A percentile compares a stretch with the other conserved stretches of the same genome.
phyloP scores from a whole-genome alignment of 2,113 vertebrate genomes.

The Pterophyllum scalare region DNA sequence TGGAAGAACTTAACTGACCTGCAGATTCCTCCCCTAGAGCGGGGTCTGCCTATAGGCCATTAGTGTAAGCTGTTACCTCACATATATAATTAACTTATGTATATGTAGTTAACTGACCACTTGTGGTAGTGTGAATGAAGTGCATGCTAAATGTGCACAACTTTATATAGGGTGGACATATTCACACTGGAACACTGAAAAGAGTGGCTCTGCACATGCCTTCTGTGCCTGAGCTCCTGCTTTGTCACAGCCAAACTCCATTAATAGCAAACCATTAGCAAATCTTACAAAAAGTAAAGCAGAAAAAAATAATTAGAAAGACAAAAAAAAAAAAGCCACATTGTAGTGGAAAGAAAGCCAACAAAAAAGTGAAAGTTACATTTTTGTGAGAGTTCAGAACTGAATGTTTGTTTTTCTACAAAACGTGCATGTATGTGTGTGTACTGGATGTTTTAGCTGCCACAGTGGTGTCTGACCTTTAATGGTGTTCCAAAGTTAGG shows the following conservation, averaged over 20 bases:
- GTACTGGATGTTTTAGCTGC: slow-evolving; percentile 45
- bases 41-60: too few relatives aligned
- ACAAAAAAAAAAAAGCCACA: neutral
- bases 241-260: slow-evolving; percentile 47
- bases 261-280: slow-evolving; percentile 53
- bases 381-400: slow-evolving; percentile 20
- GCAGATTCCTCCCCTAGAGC: too few relatives aligned
- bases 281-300: neutral
- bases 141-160: too few relatives aligned
- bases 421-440: slow-evolving; percentile 27
- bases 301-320: neutral
- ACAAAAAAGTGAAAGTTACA: neutral
- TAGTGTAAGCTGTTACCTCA: too few relatives aligned
- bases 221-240: slow-evolving; percentile 37
- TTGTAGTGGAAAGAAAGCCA: neutral
- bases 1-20: too few relatives aligned
- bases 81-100: too few relatives aligned
- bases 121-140: too few relatives aligned
- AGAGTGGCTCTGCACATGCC: slow-evolving; percentile 51
- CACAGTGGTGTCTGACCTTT: slow-evolving; percentile 79
- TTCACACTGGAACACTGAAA: neutral
- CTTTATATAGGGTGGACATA: neutral
- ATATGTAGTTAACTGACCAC: too few relatives aligned
- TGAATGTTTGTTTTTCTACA: slow-evolving; percentile 29
- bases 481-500: slow-evolving; percentile 77